Base-by-base conservation (phyloP, 2,888 invertebrate genomes). In the Erebia aethiops region DNA sequence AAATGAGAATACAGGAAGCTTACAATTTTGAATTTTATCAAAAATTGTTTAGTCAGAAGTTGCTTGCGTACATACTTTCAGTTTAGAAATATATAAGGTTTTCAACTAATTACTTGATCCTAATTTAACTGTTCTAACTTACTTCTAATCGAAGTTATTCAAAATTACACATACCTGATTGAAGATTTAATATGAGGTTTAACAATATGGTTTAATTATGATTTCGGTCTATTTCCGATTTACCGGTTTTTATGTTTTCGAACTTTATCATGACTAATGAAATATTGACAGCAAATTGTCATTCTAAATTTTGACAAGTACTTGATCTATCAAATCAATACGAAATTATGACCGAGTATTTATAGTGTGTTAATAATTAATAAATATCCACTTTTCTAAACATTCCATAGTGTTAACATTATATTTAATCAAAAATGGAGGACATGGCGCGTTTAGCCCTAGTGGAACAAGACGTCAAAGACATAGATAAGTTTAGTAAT, bases 371-470 rank as follows among this genome's bases (percentile, higher is more conserved):
- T 78, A 77, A 79, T 78, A 79, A n/a, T n/a, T n/a, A 79, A 79
- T 81, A 82, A 80, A 79, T 79, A 76, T 58, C 76, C 74, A 70
- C 73, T 71, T 41, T 73, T 74, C 75, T 75, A 67, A 64, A 21
- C 72, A 68, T 71, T 74, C 70, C 71, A 46, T 68, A 73, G 71
- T 64, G 69, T 58, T 64, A 60, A 71, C 71, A 74, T 66, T 73
- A 64, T 67, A 70, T 61, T 68, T 66, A 75, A 73, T 16, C 41
- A 77, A 79, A 77, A 82, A 93, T 93, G 93, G 92, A 93, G 76
- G 90, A 91, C 74, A 89, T 88, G 85, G 92, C 93, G 56, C 88
- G 92, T 67, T 82, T 93, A 64, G 93, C 92, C 74, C 77, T 90
- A 52, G 82, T 93, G n/a, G 93, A 93, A 79, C 87, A 89, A 78